Percentiles rank a stretch among this genome's conserved stretches.
phyloP scores from a whole-genome alignment of 2,888 invertebrate genomes.

The Oligia fasciuncula region DNA sequence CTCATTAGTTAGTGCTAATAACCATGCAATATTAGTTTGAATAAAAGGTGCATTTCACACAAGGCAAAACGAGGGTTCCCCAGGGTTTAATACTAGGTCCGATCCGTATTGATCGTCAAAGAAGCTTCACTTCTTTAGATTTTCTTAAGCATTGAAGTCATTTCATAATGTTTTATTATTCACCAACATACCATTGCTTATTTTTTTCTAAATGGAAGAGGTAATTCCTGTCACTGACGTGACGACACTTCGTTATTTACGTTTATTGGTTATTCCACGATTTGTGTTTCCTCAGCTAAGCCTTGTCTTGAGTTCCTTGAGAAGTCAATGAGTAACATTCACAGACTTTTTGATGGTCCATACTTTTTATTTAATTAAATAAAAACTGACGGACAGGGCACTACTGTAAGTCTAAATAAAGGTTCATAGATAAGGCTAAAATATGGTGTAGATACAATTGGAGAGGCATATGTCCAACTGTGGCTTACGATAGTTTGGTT shows the following conservation, averaged over 20 bases:
- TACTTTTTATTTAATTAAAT: background rate
- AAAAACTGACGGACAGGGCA: background rate
- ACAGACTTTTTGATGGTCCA: too few species aligned
- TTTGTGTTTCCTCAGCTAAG: background rate
- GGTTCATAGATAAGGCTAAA: too few species aligned
- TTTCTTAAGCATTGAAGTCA: too few species aligned
- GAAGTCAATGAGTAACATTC: background rate
- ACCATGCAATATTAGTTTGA: background rate
- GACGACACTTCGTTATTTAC: background rate
- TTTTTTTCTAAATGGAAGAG: background rate
- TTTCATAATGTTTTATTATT: background rate
- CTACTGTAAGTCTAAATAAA: too few species aligned
- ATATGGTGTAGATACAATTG: too few species aligned
- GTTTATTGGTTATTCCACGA: background rate
- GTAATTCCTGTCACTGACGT: conserved; percentile 7
- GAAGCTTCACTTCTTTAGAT: too few species aligned
- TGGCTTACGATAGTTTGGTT: too few species aligned
- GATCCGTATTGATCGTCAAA: background rate
- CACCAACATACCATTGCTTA: too few species aligned
- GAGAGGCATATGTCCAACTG: too few species aligned
- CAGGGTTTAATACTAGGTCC: background rate
- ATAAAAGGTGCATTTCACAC: background rate
- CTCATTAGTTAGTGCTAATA: background rate
- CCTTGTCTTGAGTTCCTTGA: background rate
- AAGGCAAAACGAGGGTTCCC: background rate